Base-by-base conservation (phyloP, 2,113 vertebrate genomes). In the Ibidorhyncha struthersii region DNA sequence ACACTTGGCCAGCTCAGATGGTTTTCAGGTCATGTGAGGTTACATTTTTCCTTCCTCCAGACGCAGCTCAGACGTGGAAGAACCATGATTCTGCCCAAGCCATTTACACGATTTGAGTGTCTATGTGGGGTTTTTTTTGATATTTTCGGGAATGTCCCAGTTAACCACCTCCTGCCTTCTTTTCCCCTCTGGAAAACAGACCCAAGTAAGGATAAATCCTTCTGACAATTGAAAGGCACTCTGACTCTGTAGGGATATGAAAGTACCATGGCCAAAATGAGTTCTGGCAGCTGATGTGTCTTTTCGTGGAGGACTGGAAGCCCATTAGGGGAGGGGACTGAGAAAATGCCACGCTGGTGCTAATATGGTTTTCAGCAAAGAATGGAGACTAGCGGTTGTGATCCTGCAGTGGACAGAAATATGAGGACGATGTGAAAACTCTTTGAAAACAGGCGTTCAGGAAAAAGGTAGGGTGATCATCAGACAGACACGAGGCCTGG, bases 21-120 rank as follows among this genome's bases (percentile, higher is more conserved):
- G 9, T 30, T 84, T 69, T 17, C 29, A 12, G 19, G 29, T 32
- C 36, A 30, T 1, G 3, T 40, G 27, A 65, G 9, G 45, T 34
- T 62, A 65, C 26, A 9, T 43, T 63, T 58, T 25, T 49, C 56
- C 41, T 56, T 62, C 58, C 62, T 53, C 50, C 50, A 29, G 40
- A n/a, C 5, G 1, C 3, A 21, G 11, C 23, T 76, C 45, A 45
- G 50, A 25, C 18, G 13, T 0, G 13, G 62, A 47, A 77, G 34
- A 83, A 14, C 16, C 34, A 14, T 3, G 8, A 45, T 40, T 86
- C 30, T 61, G 14, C 10, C 15, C 61, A 40, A 70, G 92, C 40
- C 7, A 3, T 12, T 27, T n/a, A 9, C 17, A 59, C 0, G 0
- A 14, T 7, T 30, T 76, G 8, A 80, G 32, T 23, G 36, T 20